These are phyloP conservation scores for Nylanderia fulva DNA, from an alignment of 1,140 invertebrate genomes.

Conservation along the genomic window DNA sequence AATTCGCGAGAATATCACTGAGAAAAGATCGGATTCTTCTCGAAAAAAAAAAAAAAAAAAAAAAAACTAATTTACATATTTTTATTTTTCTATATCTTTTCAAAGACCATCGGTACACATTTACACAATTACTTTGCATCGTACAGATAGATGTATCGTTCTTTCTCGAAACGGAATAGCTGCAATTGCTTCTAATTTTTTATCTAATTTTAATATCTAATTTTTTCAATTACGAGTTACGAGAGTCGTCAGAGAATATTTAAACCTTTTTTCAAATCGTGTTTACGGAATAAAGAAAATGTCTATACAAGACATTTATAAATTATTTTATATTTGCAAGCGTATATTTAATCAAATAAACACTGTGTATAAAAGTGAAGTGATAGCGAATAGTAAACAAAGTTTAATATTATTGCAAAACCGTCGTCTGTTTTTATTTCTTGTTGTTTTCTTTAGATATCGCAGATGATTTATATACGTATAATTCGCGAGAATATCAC, in stretches of 20 bases:
- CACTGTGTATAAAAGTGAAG: not conserved
- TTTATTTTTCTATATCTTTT: not conserved
- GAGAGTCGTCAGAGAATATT: too few relatives aligned
- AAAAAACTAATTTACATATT: not conserved
- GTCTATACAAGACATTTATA: not conserved
- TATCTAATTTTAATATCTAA: too few relatives aligned
- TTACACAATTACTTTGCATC: slow-evolving; percentile 17
- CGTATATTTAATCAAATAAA: not conserved
- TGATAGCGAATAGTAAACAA: not conserved
- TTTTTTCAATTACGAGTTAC: too few relatives aligned
- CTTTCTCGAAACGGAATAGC: slow-evolving; percentile 1
- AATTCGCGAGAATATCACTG: not conserved
- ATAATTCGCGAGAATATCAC: not conserved
- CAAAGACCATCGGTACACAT: not conserved
- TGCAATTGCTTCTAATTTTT: slow-evolving; percentile 19
- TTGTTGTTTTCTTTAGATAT: not conserved
- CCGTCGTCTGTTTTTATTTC: not conserved
- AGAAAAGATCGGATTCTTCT: not conserved
- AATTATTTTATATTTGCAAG: not conserved
- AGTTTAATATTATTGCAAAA: not conserved
- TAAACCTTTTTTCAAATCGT: not conserved
- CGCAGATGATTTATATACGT: not conserved
- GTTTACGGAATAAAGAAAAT: not conserved
- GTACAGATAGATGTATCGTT: not conserved
- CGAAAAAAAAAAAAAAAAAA: too few relatives aligned